Evolutionary conservation across 2,888 invertebrate genomes (phyloP), one percentile per base, ranked within the genome.

Genomic region (Acleris holmiana): DNA sequence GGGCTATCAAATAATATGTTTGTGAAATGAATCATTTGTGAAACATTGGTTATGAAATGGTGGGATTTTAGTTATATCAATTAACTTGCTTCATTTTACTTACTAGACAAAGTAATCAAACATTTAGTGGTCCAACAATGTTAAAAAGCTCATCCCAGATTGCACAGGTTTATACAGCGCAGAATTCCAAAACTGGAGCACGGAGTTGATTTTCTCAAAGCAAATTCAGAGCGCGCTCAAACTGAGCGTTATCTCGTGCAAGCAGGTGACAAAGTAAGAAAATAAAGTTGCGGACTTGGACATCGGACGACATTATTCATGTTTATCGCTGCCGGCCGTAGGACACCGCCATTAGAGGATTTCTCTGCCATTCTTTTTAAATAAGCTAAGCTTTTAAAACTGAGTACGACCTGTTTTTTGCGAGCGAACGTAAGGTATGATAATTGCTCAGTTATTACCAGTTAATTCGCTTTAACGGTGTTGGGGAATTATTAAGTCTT

Each of bases 331-430:
- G 73, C 74, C 73, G 74, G 73, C 76, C 73, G 73, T 75, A 75
- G 80, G 86, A 84, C 81, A 76, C 84, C 85, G 86, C 89, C 91
- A 91, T 91, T 91, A 91, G 84, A 85, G 83, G 80, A 86, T 86
- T 86, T 72, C 73, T 79, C 74, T 68, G 63, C 69, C 80, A 75
- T 77, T 76, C 74, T 74, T 74, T 77, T 76, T 78, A 77, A 76
- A 76, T 78, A 76, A 73, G 79, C 76, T 77, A 74, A 76, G 76
- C 76, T 71, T 78, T 77, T 76, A 74, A 71, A 76, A 63, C 67
- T 67, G 59, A 44, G 49, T 49, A 69, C 67, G 58, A 71, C 69
- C 71, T 68, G 70, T 73, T 62, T 71, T 66, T 64, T 66, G 55
- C 50, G 17, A 44, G 59, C 19, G 56, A 21, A 60, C 40, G 51